Evolutionary conservation across 2,113 vertebrate species (phyloP), one percentile per base, ranked within the genome.

Genomic region (Peromyscus polionotus): DNA sequence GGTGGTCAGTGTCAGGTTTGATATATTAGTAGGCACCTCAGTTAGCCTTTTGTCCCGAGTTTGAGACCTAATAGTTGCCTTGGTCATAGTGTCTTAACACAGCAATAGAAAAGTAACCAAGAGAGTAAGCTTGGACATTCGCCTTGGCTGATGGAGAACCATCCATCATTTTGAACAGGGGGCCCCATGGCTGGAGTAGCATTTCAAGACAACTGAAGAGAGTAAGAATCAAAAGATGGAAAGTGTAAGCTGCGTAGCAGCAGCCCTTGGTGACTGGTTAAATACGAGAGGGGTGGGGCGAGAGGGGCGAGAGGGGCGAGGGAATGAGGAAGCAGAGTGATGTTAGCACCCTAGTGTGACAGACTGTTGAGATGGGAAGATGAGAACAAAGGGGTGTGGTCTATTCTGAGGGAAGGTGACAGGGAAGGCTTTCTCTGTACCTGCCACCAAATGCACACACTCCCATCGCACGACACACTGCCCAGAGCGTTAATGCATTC

Each of bases 191-290:
- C 54, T 51, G 17, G 61, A 84, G 54, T 0, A 73, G 54, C 85
- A 6, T 45, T 59, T 79, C 11, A 63, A 24, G 70, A 36, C 14
- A 61, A 61, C 0, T 48, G 79, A 63, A 48, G 72, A 68, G 17
- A 51, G 13, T 13, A 12, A 80, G 14, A 77, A 2, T 16, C 45
- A 42, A 59, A 65, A 51, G 45, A 20, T 7, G 0, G 80, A 33
- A 48, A 57, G 0, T 0, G 2, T 0, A 5, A 22, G 67, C 39
- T 7, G 6, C 7, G 0, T 0, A 51, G 1, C 3, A 4, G 67
- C n/a, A 2, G 73, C 31, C 31, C 6, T 0, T 33, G 7, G n/a
- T 1, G 42, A 10, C 1, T 17, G 33, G 28, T 1, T 4, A 14
- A 14, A 16, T 0, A 0, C 2, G 24, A 51, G 31, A 24, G 57